Conservation (phyloP, 64 coral and sea anemone genomes). For the Porites australiensis region DNA sequence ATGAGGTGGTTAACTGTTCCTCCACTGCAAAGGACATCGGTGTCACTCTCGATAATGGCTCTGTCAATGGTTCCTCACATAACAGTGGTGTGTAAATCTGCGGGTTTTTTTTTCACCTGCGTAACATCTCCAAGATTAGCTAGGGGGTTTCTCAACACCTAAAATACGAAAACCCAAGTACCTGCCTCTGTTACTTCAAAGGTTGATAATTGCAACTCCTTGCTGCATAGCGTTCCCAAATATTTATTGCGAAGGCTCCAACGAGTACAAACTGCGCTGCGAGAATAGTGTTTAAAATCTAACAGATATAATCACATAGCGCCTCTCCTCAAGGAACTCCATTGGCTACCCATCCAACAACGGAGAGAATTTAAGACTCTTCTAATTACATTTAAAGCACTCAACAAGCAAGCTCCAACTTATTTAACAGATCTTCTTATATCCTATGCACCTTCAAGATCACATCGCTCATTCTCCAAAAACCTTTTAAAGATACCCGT, state of each 20-base stretch:
- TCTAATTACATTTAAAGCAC: not conserved
- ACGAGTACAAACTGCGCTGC: constrained; percentile 8
- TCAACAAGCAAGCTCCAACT: constrained; percentile 14
- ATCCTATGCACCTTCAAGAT: not conserved
- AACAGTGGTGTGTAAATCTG: too few relatives aligned
- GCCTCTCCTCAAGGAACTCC: constrained; percentile 29
- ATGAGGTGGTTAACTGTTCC: too few relatives aligned
- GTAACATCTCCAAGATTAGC: too few relatives aligned
- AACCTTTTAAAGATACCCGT: not conserved
- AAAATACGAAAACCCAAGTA: too few relatives aligned
- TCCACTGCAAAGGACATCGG: too few relatives aligned
- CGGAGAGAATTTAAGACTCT: not conserved
- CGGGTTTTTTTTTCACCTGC: too few relatives aligned
- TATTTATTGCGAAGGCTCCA: not conserved
- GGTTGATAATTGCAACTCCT: too few relatives aligned
- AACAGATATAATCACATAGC: constrained; percentile 26
- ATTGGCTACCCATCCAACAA: not conserved
- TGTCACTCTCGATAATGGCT: too few relatives aligned
- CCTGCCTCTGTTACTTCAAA: too few relatives aligned
- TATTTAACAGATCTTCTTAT: constrained; percentile 1
- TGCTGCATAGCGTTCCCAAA: too few relatives aligned
- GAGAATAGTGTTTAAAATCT: constrained; percentile 25
- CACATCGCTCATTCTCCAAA: not conserved
- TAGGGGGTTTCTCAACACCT: too few relatives aligned
- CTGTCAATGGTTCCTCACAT: too few relatives aligned